These are phyloP conservation scores for Enteromius viviparus DNA, from an alignment of 2,797 vertebrate genomes.

Conservation along the genomic window DNA sequence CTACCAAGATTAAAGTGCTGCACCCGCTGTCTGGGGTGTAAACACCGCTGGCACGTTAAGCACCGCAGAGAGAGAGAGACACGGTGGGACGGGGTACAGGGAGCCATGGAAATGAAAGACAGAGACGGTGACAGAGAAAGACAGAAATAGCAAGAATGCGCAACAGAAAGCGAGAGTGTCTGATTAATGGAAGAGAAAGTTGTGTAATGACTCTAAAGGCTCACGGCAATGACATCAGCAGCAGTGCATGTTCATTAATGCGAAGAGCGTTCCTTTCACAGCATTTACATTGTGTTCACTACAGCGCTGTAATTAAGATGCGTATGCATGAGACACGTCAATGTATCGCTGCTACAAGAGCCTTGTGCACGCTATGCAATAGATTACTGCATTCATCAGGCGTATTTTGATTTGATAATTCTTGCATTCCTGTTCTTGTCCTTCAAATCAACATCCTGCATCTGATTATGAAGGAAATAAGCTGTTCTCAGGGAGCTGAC, in stretches of 20 bases:
- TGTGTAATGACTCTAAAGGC: constrained; percentile 56
- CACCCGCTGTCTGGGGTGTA: constrained; percentile 56
- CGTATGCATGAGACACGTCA: neutral
- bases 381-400: constrained; percentile 16
- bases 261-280: neutral
- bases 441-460: constrained; percentile 31
- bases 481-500: neutral
- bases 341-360: neutral
- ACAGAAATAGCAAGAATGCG: constrained; percentile 35
- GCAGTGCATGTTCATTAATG: constrained; percentile 53
- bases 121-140: constrained; percentile 30
- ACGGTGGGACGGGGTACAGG: constrained; percentile 10
- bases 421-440: constrained; percentile 10
- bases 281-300: neutral
- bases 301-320: neutral
- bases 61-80: constrained; percentile 43
- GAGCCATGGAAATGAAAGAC: constrained; percentile 25
- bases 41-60: constrained; percentile 62
- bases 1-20: constrained; percentile 62
- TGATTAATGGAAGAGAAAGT: constrained; percentile 57
- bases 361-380: neutral
- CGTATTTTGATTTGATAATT: constrained; percentile 28
- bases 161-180: constrained; percentile 22
- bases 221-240: constrained; percentile 54
- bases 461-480: constrained; percentile 44